Conservation (phyloP, 1,140 invertebrate genomes). For the Sminthurides bifidus region DNA sequence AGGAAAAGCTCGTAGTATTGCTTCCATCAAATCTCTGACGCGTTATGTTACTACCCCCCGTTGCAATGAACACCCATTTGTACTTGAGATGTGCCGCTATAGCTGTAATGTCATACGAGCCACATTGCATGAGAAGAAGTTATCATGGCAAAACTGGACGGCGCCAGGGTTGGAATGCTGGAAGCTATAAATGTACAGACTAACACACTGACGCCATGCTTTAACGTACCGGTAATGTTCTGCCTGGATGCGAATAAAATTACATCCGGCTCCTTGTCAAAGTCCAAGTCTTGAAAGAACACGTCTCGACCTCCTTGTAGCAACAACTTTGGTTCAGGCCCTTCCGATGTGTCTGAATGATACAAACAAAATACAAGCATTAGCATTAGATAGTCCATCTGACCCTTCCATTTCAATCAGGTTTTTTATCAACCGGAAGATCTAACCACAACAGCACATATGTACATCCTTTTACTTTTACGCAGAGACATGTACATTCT, state of each 20-base stretch:
- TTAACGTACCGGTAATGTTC: conserved; percentile 20
- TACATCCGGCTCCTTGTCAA: conserved; percentile 22
- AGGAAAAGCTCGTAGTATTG: conserved; percentile 19
- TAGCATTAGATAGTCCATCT: background rate
- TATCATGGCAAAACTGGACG: background rate
- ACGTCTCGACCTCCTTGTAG: conserved; percentile 26
- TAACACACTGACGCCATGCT: background rate
- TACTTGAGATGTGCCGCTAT: conserved; percentile 21
- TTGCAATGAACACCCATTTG: conserved; percentile 24
- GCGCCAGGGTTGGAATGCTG: background rate
- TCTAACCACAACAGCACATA: too few relatives aligned
- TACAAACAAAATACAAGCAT: background rate
- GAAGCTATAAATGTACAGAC: background rate
- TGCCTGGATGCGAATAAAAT: conserved; percentile 15
- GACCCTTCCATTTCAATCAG: too few relatives aligned
- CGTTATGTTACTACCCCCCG: conserved; percentile 43
- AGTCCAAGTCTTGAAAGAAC: conserved; percentile 22
- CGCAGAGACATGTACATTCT: too few relatives aligned
- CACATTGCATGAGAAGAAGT: background rate
- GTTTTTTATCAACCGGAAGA: too few relatives aligned
- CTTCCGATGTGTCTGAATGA: conserved; percentile 18
- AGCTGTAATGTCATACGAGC: conserved; percentile 21
- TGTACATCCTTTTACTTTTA: too few relatives aligned
- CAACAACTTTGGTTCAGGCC: conserved; percentile 18
- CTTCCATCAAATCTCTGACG: conserved; percentile 40